phyloP scores from a whole-genome alignment of 2,797 vertebrate genomes.

The Falco concolor region DNA sequence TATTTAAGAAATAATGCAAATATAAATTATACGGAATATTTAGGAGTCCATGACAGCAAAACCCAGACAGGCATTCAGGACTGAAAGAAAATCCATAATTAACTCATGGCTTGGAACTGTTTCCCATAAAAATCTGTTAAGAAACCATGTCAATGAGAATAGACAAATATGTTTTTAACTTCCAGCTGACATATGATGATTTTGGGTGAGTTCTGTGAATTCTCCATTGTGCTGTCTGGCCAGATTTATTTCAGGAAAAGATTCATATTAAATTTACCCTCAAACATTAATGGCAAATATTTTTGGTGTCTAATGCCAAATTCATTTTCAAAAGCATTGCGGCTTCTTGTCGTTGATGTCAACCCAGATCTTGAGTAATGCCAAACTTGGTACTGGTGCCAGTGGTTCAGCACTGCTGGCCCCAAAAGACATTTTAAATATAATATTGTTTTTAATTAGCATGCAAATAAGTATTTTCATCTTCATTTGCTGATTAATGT shows the following conservation, averaged over 20 bases:
- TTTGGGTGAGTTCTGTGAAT: neutral
- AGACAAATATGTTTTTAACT: neutral
- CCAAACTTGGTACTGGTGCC: neutral
- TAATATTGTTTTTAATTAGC: neutral
- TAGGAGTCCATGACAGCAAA: neutral
- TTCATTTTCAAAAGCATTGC: neutral
- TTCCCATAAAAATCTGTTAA: neutral
- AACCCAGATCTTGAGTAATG: neutral
- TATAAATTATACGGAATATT: neutral
- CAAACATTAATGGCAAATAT: neutral
- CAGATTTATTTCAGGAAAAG: constrained; percentile 11
- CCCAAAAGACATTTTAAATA: neutral
- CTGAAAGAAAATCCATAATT: neutral
- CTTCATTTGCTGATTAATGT: neutral
- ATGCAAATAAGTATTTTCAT: neutral
- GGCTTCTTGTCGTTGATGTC: neutral
- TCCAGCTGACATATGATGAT: neutral
- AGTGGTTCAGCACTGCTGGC: neutral
- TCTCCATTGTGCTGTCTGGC: neutral
- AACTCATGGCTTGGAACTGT: neutral
- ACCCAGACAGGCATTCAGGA: neutral
- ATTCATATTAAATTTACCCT: neutral
- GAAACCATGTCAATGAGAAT: neutral
- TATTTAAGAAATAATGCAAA: constrained; percentile 53
- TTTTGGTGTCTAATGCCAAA: constrained; percentile 4